Evolutionary conservation across 2,797 vertebrate genomes (phyloP).

Genomic region (Darevskia mixta): DNA sequence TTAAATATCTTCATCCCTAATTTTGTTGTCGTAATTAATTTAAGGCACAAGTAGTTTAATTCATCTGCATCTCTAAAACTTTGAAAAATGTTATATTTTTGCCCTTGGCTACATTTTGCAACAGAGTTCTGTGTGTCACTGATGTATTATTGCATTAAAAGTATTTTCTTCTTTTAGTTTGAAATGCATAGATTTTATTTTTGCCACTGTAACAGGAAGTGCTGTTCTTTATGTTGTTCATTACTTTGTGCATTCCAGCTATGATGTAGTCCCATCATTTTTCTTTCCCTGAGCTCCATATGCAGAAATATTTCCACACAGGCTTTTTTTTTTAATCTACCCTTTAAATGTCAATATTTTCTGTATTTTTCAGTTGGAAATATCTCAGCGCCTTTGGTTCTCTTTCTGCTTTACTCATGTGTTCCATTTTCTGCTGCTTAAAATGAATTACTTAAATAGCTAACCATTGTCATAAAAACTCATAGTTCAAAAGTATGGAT

Average conservation of each 20-base stretch:
- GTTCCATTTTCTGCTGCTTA: not conserved
- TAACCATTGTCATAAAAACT: not conserved
- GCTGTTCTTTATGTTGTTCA: conserved; percentile 8
- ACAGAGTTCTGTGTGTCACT: not conserved
- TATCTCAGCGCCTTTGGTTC: not conserved
- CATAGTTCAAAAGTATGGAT: rapidly evolving
- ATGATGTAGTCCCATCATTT: not conserved
- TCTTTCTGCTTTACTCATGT: not conserved
- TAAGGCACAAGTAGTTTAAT: conserved; percentile 2
- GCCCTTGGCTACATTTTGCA: not conserved
- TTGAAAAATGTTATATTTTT: not conserved
- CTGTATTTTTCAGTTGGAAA: not conserved
- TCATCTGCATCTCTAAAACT: not conserved
- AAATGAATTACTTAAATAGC: not conserved
- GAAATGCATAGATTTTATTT: not conserved
- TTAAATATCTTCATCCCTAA: conserved; percentile 27
- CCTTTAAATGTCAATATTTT: not conserved
- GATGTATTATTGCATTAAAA: not conserved
- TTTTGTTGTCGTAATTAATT: not conserved
- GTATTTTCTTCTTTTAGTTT: not conserved
- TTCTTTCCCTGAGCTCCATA: not conserved
- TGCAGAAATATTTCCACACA: not conserved
- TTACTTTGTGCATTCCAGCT: not conserved
- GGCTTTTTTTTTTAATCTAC: not conserved
- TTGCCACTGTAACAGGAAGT: not conserved